Percentiles rank a stretch among this genome's conserved stretches.
Conservation (phyloP, 2,888 invertebrate species). For the Tethea ocularis region DNA sequence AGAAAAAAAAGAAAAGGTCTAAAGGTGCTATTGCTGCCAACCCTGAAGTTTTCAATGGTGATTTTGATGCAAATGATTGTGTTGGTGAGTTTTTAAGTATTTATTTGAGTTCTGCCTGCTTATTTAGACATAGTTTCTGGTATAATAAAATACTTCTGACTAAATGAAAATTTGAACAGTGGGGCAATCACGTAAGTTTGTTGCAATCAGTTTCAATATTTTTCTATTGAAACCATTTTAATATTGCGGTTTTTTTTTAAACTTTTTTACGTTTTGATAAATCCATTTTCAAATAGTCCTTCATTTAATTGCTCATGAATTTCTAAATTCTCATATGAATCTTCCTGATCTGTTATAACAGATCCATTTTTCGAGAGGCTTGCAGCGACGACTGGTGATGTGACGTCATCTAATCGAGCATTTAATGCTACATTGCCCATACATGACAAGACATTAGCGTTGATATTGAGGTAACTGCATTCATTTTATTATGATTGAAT, state of each 20-base stretch:
- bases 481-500: background rate
- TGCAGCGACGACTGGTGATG: slow-evolving; percentile 84
- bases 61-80: slow-evolving; percentile 72
- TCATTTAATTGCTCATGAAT: too few species aligned
- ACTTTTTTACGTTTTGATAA: too few species aligned
- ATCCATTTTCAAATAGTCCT: too few species aligned
- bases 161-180: too few species aligned
- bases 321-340: too few species aligned
- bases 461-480: slow-evolving; percentile 65
- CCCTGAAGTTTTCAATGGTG: slow-evolving; percentile 71
- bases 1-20: slow-evolving; percentile 72
- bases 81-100: slow-evolving; percentile 53
- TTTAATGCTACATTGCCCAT: slow-evolving; percentile 84
- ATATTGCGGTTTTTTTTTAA: too few species aligned
- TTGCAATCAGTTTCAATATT: too few species aligned
- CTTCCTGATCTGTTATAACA: slow-evolving; percentile 23
- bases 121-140: too few species aligned
- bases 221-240: too few species aligned
- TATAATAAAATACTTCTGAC: too few species aligned
- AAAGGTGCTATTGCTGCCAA: slow-evolving; percentile 69
- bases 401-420: slow-evolving; percentile 84
- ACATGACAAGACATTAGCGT: slow-evolving; percentile 66
- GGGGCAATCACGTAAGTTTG: too few species aligned
- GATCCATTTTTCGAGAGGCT: slow-evolving; percentile 86
- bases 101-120: too few species aligned